A percentile compares a stretch with the other conserved stretches of the same genome.
Conservation (phyloP, 2,888 invertebrate genomes). For the Smittia aterrima region DNA sequence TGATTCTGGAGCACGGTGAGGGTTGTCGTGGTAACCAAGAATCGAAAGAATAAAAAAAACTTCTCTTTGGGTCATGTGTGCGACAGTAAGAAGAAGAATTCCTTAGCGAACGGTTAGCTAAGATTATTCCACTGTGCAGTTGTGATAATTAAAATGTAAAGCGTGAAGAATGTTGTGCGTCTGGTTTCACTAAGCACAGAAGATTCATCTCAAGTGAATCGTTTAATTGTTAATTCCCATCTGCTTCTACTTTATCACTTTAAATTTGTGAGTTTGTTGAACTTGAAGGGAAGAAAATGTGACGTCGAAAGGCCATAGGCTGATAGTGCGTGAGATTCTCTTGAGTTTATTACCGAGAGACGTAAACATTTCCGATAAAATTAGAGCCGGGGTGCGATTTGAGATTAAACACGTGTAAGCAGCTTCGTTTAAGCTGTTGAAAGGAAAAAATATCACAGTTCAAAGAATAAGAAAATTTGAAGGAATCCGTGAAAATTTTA, state of each 20-base stretch:
- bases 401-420: not conserved
- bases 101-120: not conserved
- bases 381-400: not conserved
- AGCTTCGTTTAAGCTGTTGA: not conserved
- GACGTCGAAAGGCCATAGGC: not conserved
- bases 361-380: not conserved
- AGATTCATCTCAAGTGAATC: not conserved
- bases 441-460: not conserved
- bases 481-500: not conserved
- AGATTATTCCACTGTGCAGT: not conserved
- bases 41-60: not conserved
- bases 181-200: not conserved
- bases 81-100: not conserved
- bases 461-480: not conserved
- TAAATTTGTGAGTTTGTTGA: not conserved
- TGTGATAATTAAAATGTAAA: not conserved
- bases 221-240: not conserved
- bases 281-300: not conserved
- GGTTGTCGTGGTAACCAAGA: not conserved
- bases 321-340: not conserved
- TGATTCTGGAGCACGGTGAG: not conserved
- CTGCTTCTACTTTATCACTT: not conserved
- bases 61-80: not conserved
- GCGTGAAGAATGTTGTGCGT: not conserved
- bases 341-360: not conserved